Evolutionary conservation across 30 jellyfish, hydroid and myxozoan genomes (phyloP).

Genomic region (Nemopilema nomurai): DNA sequence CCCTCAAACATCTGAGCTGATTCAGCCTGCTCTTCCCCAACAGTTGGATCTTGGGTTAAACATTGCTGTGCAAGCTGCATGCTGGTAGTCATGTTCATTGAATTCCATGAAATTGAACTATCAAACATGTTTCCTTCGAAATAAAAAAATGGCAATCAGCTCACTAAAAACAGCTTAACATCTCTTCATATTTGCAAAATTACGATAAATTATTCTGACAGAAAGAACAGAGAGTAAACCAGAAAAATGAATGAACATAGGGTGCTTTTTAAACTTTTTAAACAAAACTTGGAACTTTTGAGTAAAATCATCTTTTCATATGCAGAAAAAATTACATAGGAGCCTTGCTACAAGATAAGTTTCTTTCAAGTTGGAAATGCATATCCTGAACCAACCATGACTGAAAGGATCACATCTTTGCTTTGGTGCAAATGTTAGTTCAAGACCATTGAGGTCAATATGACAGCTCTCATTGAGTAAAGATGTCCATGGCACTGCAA

Average conservation of each 20-base stretch:
- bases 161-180: neutral
- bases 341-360: too few species aligned
- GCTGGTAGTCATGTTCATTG: slow-evolving; percentile 97
- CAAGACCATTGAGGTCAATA: slow-evolving; percentile 87
- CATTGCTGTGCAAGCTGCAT: slow-evolving; percentile 96
- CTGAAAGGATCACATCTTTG: slow-evolving; percentile 55
- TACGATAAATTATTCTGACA: neutral
- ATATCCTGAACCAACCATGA: slow-evolving; percentile 33
- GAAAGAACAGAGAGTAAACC: too few species aligned
- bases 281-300: too few species aligned
- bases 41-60: slow-evolving; percentile 80
- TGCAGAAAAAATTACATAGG: too few species aligned
- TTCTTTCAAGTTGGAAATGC: neutral
- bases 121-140: slow-evolving; percentile 82
- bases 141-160: neutral
- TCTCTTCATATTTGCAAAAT: neutral
- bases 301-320: too few species aligned
- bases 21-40: slow-evolving; percentile 81
- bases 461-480: slow-evolving; percentile 90
- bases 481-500: slow-evolving; percentile 97
- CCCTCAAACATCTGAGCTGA: slow-evolving; percentile 93
- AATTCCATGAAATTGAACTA: slow-evolving; percentile 92
- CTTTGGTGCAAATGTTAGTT: slow-evolving; percentile 83
- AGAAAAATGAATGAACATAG: too few species aligned
- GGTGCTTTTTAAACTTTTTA: too few species aligned